Evolutionary conservation across 2,888 invertebrate genomes (phyloP).

Genomic region (Diarsia dahlii): DNA sequence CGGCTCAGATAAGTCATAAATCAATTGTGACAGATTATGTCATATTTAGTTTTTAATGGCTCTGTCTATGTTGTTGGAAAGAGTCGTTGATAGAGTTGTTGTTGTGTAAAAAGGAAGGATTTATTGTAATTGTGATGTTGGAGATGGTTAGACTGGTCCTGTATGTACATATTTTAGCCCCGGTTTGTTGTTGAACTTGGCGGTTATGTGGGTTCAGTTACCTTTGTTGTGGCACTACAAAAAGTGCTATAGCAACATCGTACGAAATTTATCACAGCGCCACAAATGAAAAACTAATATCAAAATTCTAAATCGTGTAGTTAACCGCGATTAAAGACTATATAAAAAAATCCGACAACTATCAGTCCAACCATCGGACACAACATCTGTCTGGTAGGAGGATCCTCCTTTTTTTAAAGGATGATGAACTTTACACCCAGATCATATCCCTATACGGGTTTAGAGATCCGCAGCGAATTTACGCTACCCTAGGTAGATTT

Average conservation of each 20-base stretch:
- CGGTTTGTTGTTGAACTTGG: background rate
- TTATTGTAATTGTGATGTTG: constrained; percentile 48
- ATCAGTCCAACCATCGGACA: too few species aligned
- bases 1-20: constrained; percentile 57
- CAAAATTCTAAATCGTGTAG: too few species aligned
- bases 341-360: too few species aligned
- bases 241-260: background rate
- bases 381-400: too few species aligned
- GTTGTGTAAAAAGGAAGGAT: constrained; percentile 28
- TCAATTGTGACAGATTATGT: constrained; percentile 66
- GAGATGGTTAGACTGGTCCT: constrained; percentile 20
- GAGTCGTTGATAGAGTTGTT: constrained; percentile 50
- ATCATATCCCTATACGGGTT: background rate
- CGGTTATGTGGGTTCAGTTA: background rate
- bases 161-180: constrained; percentile 23
- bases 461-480: background rate
- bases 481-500: background rate
- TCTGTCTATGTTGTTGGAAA: constrained; percentile 37
- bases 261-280: background rate
- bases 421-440: background rate
- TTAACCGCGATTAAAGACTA: too few species aligned
- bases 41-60: constrained; percentile 65
- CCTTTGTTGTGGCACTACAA: background rate
- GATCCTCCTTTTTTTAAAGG: background rate
- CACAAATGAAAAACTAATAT: background rate